Evolutionary conservation across 2,797 vertebrate species (phyloP), one percentile per base, ranked within the genome.

Genomic region (Neosilurus hyrtlii): DNA sequence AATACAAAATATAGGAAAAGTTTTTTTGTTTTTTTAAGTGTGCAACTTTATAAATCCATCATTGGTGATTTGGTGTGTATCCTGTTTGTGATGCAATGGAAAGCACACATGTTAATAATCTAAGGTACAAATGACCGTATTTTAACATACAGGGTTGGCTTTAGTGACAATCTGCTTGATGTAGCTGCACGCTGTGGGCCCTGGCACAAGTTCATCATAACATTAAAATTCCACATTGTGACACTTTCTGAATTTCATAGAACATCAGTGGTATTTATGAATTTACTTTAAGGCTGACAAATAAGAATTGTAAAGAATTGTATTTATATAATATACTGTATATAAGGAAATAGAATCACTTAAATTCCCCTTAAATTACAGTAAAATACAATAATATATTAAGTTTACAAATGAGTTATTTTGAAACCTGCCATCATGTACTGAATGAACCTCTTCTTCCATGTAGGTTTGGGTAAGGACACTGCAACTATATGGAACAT

Each of bases 371-470:
- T 30, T 0, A 4, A 30, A 35, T 81, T 86, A 87, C 80, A 5
- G 14, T 62, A 81, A 30, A 82, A 43, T 51, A 89, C 88, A 86
- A 59, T 85, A 92, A 91, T 91, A 82, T 92, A 91, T 52, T n/a
- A 72, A 66, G 51, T 75, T 62, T 65, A 68, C 52, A 81, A 24
- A 85, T 54, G 68, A n/a, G 63, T 83, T 85, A 83, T 63, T 82
- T 75, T 52, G 52, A 83, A 67, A 81, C 76, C 54, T 73, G 56
- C 72, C 61, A 83, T 54, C 65, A 84, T 84, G 81, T 75, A 81
- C 4, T 65, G 66, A 80, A 85, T 79, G 22, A 49, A 14, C 30
- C 16, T 43, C 37, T 63, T 63, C n/a, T 77, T 11, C 12, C 43
- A 63, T 51, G 15, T 78, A 63, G 35, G 56, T 22, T 61, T 7